A percentile compares a stretch with the other conserved stretches of the same genome.
Conservation (phyloP, 2,113 vertebrate species). For the Carassius auratus region DNA sequence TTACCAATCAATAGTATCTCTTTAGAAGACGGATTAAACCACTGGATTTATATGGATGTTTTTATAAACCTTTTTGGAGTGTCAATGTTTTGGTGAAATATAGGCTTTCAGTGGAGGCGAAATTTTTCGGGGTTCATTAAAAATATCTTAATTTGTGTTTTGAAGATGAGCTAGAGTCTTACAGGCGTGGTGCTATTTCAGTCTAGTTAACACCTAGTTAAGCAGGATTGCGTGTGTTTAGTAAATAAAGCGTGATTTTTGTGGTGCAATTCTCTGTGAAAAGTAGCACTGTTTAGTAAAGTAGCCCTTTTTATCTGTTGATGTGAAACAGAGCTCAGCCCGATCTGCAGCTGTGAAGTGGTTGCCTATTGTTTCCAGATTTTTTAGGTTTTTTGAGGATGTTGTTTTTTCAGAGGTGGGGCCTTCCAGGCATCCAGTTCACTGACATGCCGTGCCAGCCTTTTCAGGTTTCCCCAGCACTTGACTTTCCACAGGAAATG, state of each 20-base stretch:
- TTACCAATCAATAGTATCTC: neutral
- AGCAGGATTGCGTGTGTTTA: neutral
- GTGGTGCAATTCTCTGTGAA: neutral
- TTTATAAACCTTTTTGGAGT: too few species aligned
- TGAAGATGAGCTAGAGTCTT: too few species aligned
- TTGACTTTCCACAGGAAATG: slow-evolving; percentile 51
- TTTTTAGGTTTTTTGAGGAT: slow-evolving; percentile 7
- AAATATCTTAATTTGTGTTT: too few species aligned
- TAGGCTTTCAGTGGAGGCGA: too few species aligned
- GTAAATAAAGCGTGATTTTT: neutral
- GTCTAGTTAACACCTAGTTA: neutral
- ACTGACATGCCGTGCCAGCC: neutral
- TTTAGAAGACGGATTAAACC: neutral
- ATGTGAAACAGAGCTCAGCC: slow-evolving; percentile 20
- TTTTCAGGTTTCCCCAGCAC: neutral
- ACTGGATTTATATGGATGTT: neutral
- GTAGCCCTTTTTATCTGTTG: neutral
- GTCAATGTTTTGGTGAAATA: too few species aligned
- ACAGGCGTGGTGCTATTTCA: neutral
- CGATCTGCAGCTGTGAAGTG: neutral
- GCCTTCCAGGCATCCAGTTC: slow-evolving; percentile 20
- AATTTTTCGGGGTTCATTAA: too few species aligned
- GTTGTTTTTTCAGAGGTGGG: slow-evolving; percentile 22
- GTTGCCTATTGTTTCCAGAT: slow-evolving; percentile 1
- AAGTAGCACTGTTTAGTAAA: neutral